Evolutionary conservation across 2,113 vertebrate genomes (phyloP), one percentile per base, ranked within the genome.

Genomic region (Eptatretus burgeri): DNA sequence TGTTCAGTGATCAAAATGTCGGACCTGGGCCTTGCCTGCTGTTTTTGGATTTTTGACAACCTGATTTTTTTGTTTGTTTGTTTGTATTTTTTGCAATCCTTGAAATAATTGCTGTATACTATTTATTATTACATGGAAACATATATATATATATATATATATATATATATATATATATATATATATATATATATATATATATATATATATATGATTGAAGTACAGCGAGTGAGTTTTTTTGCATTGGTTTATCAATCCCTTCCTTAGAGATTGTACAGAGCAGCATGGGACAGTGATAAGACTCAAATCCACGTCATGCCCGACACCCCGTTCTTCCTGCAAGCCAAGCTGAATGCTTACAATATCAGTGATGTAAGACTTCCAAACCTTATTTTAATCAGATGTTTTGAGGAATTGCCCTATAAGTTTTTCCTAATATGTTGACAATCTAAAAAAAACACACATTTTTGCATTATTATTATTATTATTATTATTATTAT

Each of bases 221-320:
- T 41, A 41, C 27, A 41, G 7, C 7, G 3, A 41, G 27, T 41
- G 27, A 41, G 27, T 7, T 9, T 10, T n/a, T 20, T 65, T 2
- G 49, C 13, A 12, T 49, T 49, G 52, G 13, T 14, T 12, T 62
- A 2, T 65, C 20, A 64, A 13, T 13, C 68, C 17, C 66, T 2
- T 70, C 65, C 2, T 67, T 67, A 81, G 79, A 71, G 70, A 73
- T 75, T 71, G 64, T 74, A 73, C 51, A 76, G 74, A 66, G 76
- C 80, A 74, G 77, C 78, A 18, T 81, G 79, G 79, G 75, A 81
- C 66, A 80, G 79, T 63, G 79, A 81, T 71, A 81, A 81, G 73
- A 88, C 69, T 18, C 73, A 78, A 64, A 64, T 80, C 66, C 95
- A 81, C 51, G 71, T 81, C 63, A 81, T 81, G 79, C 78, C 79